Evolutionary conservation across 1,140 invertebrate genomes (phyloP).

Genomic region (Medauroidea extradentata): DNA sequence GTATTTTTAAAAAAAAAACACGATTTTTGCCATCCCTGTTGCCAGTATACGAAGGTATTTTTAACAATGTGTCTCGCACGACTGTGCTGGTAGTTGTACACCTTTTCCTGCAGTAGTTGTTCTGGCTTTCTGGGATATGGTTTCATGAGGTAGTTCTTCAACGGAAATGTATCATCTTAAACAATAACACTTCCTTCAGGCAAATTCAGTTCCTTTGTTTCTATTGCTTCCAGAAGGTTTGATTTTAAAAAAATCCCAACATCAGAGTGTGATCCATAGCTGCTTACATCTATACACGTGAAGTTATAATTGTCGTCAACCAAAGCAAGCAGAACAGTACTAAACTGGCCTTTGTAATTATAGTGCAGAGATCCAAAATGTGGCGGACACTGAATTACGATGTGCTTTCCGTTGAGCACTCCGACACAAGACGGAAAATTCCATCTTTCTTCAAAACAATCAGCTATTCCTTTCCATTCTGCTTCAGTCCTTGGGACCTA

Average conservation of each 20-base stretch:
- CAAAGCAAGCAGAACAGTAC: conserved; percentile 32
- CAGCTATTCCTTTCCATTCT: background rate
- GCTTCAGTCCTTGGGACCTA: background rate
- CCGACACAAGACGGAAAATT: conserved; percentile 46
- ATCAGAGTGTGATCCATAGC: background rate
- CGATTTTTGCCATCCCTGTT: no score
- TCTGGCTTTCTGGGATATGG: conserved; percentile 38
- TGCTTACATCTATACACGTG: background rate
- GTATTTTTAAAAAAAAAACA: no score
- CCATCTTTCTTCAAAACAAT: conserved; percentile 25
- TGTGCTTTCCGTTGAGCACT: conserved; percentile 40
- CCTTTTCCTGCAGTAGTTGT: conserved; percentile 30
- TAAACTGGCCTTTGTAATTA: conserved; percentile 43
- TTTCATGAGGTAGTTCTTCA: conserved; percentile 42
- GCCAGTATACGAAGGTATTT: conserved; percentile 39
- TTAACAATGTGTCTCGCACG: conserved; percentile 33
- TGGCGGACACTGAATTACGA: conserved; percentile 27
- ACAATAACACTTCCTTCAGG: conserved; percentile 30
- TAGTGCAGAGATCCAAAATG: conserved; percentile 33
- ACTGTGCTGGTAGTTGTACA: conserved; percentile 44
- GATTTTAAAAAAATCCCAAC: no score
- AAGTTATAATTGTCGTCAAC: conserved; percentile 23
- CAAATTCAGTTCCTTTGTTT: no score
- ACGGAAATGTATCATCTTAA: conserved; percentile 47
- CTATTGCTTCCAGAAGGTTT: no score